Evolutionary conservation across 1,140 invertebrate species (phyloP), one percentile per base, ranked within the genome.

Genomic region (Brachionus rotundiformis): DNA sequence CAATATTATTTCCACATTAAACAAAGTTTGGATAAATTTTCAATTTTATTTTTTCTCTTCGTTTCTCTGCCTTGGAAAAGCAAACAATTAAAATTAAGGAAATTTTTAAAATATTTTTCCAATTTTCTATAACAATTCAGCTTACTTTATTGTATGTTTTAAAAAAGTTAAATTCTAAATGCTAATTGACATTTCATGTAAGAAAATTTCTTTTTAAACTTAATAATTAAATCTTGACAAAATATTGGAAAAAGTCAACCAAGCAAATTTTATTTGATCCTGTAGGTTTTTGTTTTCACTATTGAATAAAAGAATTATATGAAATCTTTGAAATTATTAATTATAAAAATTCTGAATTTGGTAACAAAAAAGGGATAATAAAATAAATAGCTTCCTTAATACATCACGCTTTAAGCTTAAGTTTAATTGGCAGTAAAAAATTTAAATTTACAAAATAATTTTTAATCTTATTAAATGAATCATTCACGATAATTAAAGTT

Each of bases 41-140:
- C 0, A 33, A 63, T 11, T n/a, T 10, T 11, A 23, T 33, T 63
- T 63, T 63, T 63, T 54, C 47, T 54, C n/a, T 54, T 54, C 47
- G 19, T 54, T 54, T 54, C 23, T 54, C 16, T 54, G 13, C 13
- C 19, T 54, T 16, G 8, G 19, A 33, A 29, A 63, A 63, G 61
- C 27, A 63, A 63, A 63, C 61, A 63, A 63, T 63, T 63, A 31
- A 63, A 63, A 63, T 63, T 63, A 63, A 63, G 61, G 61, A 63
- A 63, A 63, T 33, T 29, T 63, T n/a, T n/a, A n/a, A 33, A 63
- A n/a, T 29, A 27, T 31, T 63, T 29, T 63, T 63, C 4, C 13
- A 29, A 63, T 29, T 29, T 29, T 29, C 25, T 29, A 11, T 4
- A 63, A n/a, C n/a, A 63, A 63, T 29, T 29, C n/a, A 63, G 29